Conservation (phyloP, 1,140 invertebrate genomes). For the Sycophaga agraensis region DNA sequence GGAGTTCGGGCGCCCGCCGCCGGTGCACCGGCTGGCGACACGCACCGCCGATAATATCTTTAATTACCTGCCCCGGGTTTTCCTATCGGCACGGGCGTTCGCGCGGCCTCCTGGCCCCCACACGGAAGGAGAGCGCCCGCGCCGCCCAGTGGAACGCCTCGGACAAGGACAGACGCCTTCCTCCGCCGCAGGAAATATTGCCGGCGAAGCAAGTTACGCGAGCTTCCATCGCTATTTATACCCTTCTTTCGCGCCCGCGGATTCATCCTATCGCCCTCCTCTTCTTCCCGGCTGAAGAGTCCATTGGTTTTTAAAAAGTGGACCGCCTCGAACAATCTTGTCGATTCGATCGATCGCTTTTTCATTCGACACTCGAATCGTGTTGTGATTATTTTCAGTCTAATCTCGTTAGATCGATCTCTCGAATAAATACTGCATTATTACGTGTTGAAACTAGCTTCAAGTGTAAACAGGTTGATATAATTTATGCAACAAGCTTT, state of each 20-base stretch:
- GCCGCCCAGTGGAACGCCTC: slow-evolving; percentile 4
- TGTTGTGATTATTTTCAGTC: too few relatives aligned
- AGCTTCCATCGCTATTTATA: slow-evolving; percentile 12
- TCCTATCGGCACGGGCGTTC: background rate
- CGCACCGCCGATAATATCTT: slow-evolving; percentile 54
- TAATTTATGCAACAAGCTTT: too few relatives aligned
- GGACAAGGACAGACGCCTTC: slow-evolving; percentile 24
- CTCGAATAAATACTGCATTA: too few relatives aligned
- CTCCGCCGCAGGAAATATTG: background rate
- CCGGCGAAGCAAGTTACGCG: slow-evolving; percentile 4
- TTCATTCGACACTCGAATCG: too few relatives aligned
- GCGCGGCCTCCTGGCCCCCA: background rate
- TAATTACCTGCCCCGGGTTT: slow-evolving; percentile 49
- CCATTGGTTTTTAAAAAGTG: too few relatives aligned
- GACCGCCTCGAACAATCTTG: too few relatives aligned
- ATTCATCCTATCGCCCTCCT: too few relatives aligned
- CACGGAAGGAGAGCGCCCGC: background rate
- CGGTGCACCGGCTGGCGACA: slow-evolving; percentile 44
- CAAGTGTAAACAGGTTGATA: too few relatives aligned
- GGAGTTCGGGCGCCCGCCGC: slow-evolving; percentile 21
- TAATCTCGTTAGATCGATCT: too few relatives aligned
- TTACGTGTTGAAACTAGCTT: too few relatives aligned
- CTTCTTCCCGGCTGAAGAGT: too few relatives aligned
- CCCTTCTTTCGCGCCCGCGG: slow-evolving; percentile 10
- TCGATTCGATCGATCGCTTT: too few relatives aligned